phyloP scores from a whole-genome alignment of 2,888 invertebrate genomes.

The Sarcophaga variegata region DNA sequence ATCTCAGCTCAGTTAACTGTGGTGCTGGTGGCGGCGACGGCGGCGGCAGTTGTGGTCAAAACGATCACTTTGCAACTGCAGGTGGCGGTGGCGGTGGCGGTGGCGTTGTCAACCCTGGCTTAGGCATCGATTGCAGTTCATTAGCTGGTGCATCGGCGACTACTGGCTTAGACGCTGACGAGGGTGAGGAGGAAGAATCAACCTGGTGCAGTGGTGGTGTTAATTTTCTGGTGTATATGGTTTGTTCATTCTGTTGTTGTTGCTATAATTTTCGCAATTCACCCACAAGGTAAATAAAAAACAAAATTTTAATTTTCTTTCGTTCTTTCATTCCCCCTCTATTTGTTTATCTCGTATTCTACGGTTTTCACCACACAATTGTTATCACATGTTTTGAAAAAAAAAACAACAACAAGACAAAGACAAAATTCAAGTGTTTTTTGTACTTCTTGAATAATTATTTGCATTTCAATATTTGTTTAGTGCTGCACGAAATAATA shows the following conservation, averaged over 20 bases:
- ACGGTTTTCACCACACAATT: too few species aligned
- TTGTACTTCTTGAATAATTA: not conserved
- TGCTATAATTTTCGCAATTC: constrained; percentile 79
- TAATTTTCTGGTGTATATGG: constrained; percentile 79
- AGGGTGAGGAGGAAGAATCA: constrained; percentile 63
- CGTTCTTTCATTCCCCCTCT: not conserved
- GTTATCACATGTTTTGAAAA: constrained; percentile 5
- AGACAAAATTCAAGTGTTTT: not conserved
- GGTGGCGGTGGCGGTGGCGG: constrained; percentile 32
- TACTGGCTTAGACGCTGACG: constrained; percentile 34
- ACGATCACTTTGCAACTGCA: constrained; percentile 1
- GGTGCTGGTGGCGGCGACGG: constrained; percentile 35
- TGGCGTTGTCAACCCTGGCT: constrained; percentile 56
- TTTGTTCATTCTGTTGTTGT: constrained; percentile 80
- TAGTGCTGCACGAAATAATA: not conserved
- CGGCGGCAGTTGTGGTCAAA: constrained; percentile 53
- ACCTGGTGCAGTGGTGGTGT: constrained; percentile 79
- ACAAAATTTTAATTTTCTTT: constrained; percentile 13
- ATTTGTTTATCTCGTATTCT: too few species aligned
- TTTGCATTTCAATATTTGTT: constrained; percentile 24
- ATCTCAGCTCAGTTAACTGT: constrained; percentile 66
- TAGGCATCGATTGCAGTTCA: constrained; percentile 38
- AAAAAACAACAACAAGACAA: not conserved
- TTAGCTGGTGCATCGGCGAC: constrained; percentile 7
- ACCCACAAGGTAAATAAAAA: constrained; percentile 77